Conservation (phyloP, 2,888 invertebrate species). For the Meiosimyza decipiens region DNA sequence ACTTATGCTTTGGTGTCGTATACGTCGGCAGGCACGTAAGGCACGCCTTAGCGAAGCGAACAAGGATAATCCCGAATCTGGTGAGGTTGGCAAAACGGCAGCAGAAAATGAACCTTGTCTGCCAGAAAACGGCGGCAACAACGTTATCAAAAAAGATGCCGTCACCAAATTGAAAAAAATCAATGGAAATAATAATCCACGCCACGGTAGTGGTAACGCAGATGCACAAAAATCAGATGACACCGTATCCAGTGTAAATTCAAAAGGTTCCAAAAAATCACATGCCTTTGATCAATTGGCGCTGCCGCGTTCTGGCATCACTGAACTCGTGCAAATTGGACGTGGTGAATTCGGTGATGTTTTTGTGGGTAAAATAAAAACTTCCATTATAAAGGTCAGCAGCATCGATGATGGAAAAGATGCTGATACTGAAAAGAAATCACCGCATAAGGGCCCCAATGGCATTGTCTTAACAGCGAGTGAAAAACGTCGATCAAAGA, state of each 20-base stretch:
- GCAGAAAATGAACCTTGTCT: constrained; percentile 66
- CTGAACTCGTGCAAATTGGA: constrained; percentile 76
- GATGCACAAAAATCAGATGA: constrained; percentile 72
- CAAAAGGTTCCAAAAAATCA: constrained; percentile 71
- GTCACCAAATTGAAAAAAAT: constrained; percentile 53
- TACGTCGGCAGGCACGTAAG: constrained; percentile 72
- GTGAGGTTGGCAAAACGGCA: constrained; percentile 58
- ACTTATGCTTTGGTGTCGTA: constrained; percentile 91
- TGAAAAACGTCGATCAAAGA: constrained; percentile 65
- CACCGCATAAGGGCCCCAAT: constrained; percentile 44
- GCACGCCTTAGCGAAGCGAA: constrained; percentile 69
- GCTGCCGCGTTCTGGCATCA: constrained; percentile 78
- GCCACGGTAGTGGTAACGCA: constrained; percentile 68
- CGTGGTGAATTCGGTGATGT: constrained; percentile 95
- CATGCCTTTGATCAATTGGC: constrained; percentile 81
- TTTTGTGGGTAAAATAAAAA: constrained; percentile 77
- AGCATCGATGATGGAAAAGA: constrained; percentile 53
- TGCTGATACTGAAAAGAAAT: constrained; percentile 53
- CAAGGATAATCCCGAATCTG: constrained; percentile 71
- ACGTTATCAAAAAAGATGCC: constrained; percentile 44
- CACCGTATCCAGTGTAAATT: constrained; percentile 74
- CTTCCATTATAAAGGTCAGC: constrained; percentile 50
- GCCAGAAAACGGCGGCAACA: constrained; percentile 50
- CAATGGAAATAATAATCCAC: constrained; percentile 62
- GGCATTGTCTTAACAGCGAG: constrained; percentile 55